Evolutionary conservation across 2,888 invertebrate species (phyloP), one percentile per base, ranked within the genome.

Genomic region (Drosophila antonietae): DNA sequence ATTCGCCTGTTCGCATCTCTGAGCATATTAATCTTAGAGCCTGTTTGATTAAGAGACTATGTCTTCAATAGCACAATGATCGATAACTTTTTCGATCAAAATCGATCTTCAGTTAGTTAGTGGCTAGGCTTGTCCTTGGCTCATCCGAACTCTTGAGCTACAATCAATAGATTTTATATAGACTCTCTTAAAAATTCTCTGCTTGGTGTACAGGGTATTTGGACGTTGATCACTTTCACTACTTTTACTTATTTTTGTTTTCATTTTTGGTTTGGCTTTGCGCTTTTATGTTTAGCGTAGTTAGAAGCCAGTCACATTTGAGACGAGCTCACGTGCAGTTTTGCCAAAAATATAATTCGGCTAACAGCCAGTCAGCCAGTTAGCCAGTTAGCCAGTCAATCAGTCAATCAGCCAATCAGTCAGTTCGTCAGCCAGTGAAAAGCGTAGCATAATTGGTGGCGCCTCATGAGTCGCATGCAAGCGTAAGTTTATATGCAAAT

Each of bases 381-480:
- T 9, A 56, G 56, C 7, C 39, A 55, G 28, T 6, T 31, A 60
- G 44, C 12, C 39, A 71, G 43, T 35, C 66, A 14, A 31, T 18
- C 37, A 52, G 52, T 12, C n/a, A 55, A 33, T 18, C 37, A 52
- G 52, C 10, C n/a, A 55, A 33, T 43, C 68, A 14, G 41, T 15
- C 37, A 53, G 28, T 12, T n/a, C 52, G 63, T 44, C 39, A 55
- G 28, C 5, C 10, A 51, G 61, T 47, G 12, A 15, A 53, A 55
- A 55, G 39, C 65, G 56, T 69, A 83, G 81, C 90, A 89, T 89
- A 90, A 68, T 65, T 73, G 49, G 12, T 64, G 88, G 82, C 80
- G 83, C 71, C 85, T 46, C 69, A 90, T 90, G 91, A 86, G 81
- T 72, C 90, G 91, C 81, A 86, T 91, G 78, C 89, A 91, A 83